Conservation (phyloP, 2,797 vertebrate species). For the Sebastes diploproa region DNA sequence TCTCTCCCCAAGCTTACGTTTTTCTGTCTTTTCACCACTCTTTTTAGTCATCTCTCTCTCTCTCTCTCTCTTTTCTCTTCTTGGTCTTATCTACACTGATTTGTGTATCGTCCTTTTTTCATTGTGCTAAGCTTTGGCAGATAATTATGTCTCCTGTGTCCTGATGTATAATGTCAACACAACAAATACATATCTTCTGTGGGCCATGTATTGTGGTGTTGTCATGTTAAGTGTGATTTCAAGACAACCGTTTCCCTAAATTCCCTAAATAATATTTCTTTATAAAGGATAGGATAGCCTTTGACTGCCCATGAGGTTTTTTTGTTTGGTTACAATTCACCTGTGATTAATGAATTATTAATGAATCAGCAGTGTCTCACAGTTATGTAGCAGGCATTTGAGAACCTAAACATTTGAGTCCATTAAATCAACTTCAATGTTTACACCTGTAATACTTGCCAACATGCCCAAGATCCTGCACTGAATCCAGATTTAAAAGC, state of each 20-base stretch:
- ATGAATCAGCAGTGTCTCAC: not conserved
- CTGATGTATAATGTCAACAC: slow-evolving; percentile 32
- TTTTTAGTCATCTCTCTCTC: not conserved
- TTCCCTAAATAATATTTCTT: not conserved
- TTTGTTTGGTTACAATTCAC: not conserved
- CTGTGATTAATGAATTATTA: not conserved
- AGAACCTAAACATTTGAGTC: not conserved
- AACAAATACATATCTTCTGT: slow-evolving; percentile 17
- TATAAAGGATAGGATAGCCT: not conserved
- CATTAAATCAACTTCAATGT: slow-evolving; percentile 5
- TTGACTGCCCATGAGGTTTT: not conserved
- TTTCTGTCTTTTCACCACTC: slow-evolving; percentile 9
- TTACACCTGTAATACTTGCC: slow-evolving; percentile 4
- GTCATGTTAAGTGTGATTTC: slow-evolving; percentile 1
- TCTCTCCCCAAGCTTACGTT: not conserved
- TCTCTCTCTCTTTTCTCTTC: not conserved
- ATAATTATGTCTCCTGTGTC: slow-evolving; percentile 37
- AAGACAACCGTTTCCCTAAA: not conserved
- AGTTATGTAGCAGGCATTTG: not conserved
- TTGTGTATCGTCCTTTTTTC: slow-evolving; percentile 18
- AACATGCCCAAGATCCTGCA: not conserved
- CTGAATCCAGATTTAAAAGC: not conserved
- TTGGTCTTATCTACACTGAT: not conserved
- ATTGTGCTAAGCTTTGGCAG: slow-evolving; percentile 25
- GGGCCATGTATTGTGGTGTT: slow-evolving; percentile 2